Evolutionary conservation across 2,113 vertebrate genomes (phyloP).

Genomic region (Pluvianellus socialis): DNA sequence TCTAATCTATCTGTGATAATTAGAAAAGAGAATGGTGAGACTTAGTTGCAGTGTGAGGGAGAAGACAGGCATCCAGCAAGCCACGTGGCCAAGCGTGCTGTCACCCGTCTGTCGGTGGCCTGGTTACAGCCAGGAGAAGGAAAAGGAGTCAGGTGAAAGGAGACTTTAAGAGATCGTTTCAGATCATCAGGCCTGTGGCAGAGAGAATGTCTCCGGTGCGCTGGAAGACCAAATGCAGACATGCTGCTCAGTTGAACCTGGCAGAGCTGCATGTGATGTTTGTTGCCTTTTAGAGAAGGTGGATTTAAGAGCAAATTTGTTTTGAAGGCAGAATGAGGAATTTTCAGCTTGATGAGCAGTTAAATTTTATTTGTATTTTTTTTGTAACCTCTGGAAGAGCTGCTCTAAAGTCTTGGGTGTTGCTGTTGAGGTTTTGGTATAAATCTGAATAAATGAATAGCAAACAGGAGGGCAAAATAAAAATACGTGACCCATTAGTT

Average conservation of each 20-base stretch:
- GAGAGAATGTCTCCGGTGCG: background rate
- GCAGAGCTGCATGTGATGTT: fast-evolving
- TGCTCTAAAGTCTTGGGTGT: background rate
- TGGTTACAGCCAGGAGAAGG: background rate
- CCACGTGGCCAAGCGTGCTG: background rate
- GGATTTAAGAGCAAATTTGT: background rate
- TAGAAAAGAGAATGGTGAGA: background rate
- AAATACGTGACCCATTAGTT: background rate
- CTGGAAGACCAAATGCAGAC: background rate
- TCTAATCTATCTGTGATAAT: background rate
- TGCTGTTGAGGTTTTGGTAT: background rate
- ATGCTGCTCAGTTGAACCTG: background rate
- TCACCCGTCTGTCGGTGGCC: fast-evolving
- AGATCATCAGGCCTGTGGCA: background rate
- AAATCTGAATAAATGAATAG: background rate
- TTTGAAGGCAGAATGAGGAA: background rate
- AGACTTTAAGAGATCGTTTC: background rate
- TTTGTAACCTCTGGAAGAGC: background rate
- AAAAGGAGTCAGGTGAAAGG: background rate
- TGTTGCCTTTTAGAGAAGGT: background rate
- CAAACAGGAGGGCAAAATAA: background rate
- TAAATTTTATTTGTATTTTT: background rate
- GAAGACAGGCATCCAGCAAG: fast-evolving
- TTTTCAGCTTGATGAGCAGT: background rate
- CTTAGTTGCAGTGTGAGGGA: background rate